Evolutionary conservation across 2,888 invertebrate species (phyloP).

Genomic region (Drosophila nigricruria): DNA sequence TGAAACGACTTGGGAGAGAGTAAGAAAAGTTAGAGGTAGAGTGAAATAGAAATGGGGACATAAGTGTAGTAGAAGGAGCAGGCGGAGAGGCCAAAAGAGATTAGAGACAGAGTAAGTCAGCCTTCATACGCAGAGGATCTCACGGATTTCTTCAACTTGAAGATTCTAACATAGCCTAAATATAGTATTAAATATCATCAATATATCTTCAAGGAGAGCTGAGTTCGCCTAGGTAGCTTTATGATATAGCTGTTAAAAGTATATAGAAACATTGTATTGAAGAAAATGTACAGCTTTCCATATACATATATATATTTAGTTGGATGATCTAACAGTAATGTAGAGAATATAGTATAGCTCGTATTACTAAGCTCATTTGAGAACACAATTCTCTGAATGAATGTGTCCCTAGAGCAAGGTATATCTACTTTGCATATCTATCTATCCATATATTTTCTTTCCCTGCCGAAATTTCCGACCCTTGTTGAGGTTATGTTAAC

Average conservation of each 20-base stretch:
- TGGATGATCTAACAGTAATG: no score
- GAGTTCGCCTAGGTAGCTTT: neutral
- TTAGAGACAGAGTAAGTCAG: neutral
- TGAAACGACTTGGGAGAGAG: no score
- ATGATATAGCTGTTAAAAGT: neutral
- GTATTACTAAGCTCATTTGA: neutral
- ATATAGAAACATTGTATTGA: no score
- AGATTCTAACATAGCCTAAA: neutral
- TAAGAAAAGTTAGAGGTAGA: neutral
- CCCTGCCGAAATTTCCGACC: neutral
- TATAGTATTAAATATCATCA: neutral
- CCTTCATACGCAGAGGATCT: neutral
- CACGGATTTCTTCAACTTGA: neutral
- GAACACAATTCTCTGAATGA: neutral
- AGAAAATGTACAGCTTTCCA: no score
- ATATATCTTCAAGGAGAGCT: neutral
- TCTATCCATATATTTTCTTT: no score
- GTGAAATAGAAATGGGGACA: neutral
- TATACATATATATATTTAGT: no score
- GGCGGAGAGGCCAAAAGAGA: neutral
- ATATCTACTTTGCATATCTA: neutral
- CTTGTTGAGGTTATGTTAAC: constrained; percentile 11
- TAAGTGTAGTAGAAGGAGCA: neutral
- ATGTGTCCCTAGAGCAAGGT: neutral
- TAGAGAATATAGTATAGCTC: no score